Conservation (phyloP, 53 echinoderm and acorn worm genomes). For the Holothuria scabra region DNA sequence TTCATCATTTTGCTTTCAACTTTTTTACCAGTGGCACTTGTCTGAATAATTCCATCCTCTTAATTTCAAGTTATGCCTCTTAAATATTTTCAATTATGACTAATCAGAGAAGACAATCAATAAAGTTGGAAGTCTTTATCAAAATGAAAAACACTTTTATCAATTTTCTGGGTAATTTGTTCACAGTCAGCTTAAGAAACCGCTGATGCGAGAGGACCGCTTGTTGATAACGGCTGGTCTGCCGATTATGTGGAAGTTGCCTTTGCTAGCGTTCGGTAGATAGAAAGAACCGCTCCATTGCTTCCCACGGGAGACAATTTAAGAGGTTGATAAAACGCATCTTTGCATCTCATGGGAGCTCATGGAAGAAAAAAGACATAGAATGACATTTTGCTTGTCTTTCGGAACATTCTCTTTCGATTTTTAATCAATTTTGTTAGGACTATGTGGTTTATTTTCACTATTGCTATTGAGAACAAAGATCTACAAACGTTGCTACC, state of each 20-base stretch:
- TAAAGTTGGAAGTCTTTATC: constrained; percentile 8
- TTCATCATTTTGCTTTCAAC: neutral
- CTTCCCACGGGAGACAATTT: constrained; percentile 17
- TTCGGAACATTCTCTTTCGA: constrained; percentile 4
- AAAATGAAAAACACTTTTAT: constrained; percentile 47
- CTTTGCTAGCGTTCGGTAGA: too few species aligned
- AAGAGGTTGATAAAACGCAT: constrained; percentile 12
- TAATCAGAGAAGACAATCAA: neutral
- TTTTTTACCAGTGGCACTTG: constrained; percentile 35
- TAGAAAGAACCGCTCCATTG: too few species aligned
- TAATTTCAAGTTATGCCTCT: constrained; percentile 42
- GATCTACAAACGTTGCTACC: too few species aligned
- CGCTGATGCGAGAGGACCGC: constrained; percentile 27
- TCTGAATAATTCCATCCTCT: constrained; percentile 9
- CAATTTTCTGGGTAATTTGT: constrained; percentile 52
- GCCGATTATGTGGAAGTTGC: constrained; percentile 5
- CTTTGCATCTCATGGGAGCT: neutral
- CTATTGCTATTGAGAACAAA: too few species aligned
- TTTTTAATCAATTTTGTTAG: neutral
- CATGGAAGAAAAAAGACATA: neutral
- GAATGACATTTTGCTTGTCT: constrained; percentile 9
- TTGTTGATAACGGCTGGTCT: constrained; percentile 43
- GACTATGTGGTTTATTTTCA: too few species aligned
- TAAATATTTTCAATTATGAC: constrained; percentile 41
- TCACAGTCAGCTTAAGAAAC: constrained; percentile 26